Conservation (phyloP, 2,888 invertebrate genomes). For the Agriopis marginaria region DNA sequence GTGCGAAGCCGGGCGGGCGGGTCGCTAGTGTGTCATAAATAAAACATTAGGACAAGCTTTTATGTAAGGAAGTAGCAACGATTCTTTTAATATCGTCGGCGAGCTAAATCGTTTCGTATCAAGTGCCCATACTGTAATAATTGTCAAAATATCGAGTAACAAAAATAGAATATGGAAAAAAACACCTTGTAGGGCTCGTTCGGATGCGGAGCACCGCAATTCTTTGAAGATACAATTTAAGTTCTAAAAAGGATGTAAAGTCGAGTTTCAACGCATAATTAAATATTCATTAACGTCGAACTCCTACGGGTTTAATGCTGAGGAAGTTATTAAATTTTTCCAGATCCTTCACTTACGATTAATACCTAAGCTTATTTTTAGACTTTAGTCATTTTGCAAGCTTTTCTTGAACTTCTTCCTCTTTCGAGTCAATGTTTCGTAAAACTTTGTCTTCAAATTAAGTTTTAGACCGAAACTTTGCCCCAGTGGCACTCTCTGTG, state of each 20-base stretch:
- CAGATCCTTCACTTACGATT: neutral
- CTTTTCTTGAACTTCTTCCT: no score
- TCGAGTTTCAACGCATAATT: constrained; percentile 2
- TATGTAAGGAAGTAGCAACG: no score
- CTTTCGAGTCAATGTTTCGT: no score
- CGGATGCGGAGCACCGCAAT: constrained; percentile 34
- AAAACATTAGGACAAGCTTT: no score
- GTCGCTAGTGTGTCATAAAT: no score
- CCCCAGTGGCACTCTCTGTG: no score
- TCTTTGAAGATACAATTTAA: constrained; percentile 14
- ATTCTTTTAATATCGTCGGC: neutral
- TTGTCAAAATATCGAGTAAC: constrained; percentile 23
- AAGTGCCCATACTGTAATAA: constrained; percentile 19
- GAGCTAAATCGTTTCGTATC: neutral
- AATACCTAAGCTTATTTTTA: no score
- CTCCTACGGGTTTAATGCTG: neutral
- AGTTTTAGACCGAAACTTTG: no score
- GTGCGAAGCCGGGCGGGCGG: no score
- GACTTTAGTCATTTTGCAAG: no score
- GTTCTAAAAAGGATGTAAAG: neutral
- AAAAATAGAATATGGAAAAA: constrained; percentile 28
- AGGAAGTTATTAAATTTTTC: constrained; percentile 4
- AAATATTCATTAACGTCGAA: constrained; percentile 10
- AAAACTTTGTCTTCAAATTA: no score
- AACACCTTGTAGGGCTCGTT: constrained; percentile 3